Conservation (phyloP, 2,888 invertebrate genomes). For the Harmothoe impar region DNA sequence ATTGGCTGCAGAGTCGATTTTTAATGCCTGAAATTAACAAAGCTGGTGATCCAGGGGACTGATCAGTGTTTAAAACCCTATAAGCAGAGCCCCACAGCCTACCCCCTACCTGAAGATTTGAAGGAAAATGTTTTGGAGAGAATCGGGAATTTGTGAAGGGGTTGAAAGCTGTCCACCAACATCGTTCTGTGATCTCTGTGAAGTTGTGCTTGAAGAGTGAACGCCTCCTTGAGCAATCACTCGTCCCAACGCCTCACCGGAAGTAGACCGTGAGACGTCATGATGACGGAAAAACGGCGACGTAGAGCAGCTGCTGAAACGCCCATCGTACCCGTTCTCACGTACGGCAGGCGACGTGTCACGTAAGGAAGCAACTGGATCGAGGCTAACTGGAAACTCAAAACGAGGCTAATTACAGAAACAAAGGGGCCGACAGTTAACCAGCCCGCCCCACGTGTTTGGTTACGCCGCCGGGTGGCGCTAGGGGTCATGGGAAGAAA, state of each 20-base stretch:
- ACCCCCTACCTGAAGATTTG: no score
- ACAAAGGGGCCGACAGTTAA: constrained; percentile 13
- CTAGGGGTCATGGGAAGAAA: constrained; percentile 50
- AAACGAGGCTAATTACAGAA: constrained; percentile 22
- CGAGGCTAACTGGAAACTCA: no score
- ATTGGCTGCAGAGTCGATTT: no score
- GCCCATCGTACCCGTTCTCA: constrained; percentile 43
- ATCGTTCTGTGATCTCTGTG: not conserved
- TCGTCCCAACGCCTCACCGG: not conserved
- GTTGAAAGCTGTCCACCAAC: no score
- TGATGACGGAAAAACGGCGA: not conserved
- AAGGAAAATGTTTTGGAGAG: no score
- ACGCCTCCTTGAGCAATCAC: not conserved
- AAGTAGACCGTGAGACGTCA: constrained; percentile 4
- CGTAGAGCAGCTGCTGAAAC: constrained; percentile 28
- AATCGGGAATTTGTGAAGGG: no score
- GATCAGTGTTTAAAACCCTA: no score
- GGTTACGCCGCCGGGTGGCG: not conserved
- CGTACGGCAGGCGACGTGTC: not conserved
- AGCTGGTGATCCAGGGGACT: no score
- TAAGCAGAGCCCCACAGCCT: no score
- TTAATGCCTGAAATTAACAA: no score
- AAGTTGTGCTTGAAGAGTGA: constrained; percentile 5
- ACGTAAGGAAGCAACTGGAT: constrained; percentile 49
- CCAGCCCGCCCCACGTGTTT: not conserved